A percentile compares a stretch with the other conserved stretches of the same genome.
phyloP scores from a whole-genome alignment of 2,113 vertebrate species.

The Anhinga rufa region DNA sequence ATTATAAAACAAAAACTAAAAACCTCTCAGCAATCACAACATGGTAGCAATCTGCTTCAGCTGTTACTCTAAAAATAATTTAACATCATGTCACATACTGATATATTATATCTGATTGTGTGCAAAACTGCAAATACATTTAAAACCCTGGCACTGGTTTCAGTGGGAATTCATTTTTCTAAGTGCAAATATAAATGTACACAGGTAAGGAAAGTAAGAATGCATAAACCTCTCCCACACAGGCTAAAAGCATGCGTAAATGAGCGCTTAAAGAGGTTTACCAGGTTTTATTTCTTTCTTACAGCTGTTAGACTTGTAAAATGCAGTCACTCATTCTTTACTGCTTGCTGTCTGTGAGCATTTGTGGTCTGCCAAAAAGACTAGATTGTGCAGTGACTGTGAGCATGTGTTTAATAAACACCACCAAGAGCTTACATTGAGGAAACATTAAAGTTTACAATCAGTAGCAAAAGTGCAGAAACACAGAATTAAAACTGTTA shows the following conservation, averaged over 20 bases:
- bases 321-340: neutral
- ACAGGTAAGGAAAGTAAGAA: neutral
- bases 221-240: neutral
- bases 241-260: neutral
- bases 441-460: neutral
- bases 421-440: neutral
- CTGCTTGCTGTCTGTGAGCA: neutral
- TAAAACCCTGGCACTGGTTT: neutral
- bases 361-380: neutral
- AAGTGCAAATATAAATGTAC: neutral
- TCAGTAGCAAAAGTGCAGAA: neutral
- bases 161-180: neutral
- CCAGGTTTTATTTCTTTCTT: conserved; percentile 1
- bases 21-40: neutral
- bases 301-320: neutral
- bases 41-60: neutral
- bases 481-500: neutral
- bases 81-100: neutral
- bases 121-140: conserved; percentile 10
- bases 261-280: neutral
- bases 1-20: neutral
- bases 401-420: neutral
- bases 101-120: neutral
- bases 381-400: neutral
- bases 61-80: conserved; percentile 22